Conservation (phyloP, 2,113 vertebrate genomes). For the Cricetomys ansorgei region DNA sequence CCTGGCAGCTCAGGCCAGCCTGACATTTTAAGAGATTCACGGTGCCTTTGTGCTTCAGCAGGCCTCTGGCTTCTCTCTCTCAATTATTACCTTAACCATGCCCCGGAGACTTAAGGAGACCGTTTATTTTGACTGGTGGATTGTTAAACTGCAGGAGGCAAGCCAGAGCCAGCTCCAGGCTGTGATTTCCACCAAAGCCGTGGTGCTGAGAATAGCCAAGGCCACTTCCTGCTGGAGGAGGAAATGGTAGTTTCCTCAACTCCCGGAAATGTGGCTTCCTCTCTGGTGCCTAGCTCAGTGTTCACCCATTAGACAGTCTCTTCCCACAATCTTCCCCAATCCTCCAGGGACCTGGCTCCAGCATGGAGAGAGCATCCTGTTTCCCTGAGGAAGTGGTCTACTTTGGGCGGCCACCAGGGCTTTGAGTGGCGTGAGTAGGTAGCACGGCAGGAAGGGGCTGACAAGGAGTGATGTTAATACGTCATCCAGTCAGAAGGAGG, state of each 20-base stretch:
- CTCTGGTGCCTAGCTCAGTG: conserved; percentile 77
- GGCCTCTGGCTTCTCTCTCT: conserved; percentile 64
- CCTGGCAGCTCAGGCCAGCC: conserved; percentile 39
- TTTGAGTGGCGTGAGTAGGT: neutral
- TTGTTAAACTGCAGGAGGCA: conserved; percentile 86
- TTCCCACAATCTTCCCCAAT: conserved; percentile 78
- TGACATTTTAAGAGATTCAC: conserved; percentile 61
- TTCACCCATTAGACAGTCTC: conserved; percentile 77
- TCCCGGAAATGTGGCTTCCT: conserved; percentile 88
- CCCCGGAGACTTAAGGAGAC: conserved; percentile 81
- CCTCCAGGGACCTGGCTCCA: conserved; percentile 45
- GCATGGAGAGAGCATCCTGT: conserved; percentile 74
- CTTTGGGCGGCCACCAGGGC: conserved; percentile 34
- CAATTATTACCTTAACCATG: conserved; percentile 83
- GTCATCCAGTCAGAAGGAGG: neutral
- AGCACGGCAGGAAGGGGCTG: conserved; percentile 55
- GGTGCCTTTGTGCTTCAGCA: conserved; percentile 43
- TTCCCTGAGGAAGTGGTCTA: conserved; percentile 80
- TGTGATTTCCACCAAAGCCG: conserved; percentile 82
- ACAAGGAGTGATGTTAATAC: neutral
- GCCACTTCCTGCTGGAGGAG: conserved; percentile 86
- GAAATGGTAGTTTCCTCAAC: conserved; percentile 86
- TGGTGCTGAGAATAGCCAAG: conserved; percentile 86
- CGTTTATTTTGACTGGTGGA: conserved; percentile 87
- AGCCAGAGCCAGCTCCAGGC: conserved; percentile 75